Percentiles rank a stretch among this genome's conserved stretches.
phyloP scores from a whole-genome alignment of 2,113 vertebrate genomes.

The Dasyurus viverrinus region DNA sequence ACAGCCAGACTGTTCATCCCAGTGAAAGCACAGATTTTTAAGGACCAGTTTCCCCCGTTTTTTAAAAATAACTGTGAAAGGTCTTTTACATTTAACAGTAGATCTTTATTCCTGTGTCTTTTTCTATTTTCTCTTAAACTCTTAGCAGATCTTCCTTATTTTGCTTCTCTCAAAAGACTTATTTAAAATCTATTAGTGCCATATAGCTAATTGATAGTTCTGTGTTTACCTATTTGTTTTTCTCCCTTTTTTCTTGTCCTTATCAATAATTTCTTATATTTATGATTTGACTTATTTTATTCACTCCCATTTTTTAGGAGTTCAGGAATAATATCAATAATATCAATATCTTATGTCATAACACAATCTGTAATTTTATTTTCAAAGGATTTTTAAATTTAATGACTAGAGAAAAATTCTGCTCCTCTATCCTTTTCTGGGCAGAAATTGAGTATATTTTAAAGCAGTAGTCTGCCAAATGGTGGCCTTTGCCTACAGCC shows the following conservation, averaged over 20 bases:
- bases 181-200: neutral
- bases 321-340: neutral
- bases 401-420: neutral
- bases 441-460: neutral
- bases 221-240: slow-evolving; percentile 7
- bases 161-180: neutral
- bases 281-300: slow-evolving; percentile 7
- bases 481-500: neutral
- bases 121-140: neutral
- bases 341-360: too few relatives aligned
- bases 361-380: slow-evolving; percentile 36
- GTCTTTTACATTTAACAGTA: neutral
- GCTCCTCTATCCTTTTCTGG: neutral
- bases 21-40: neutral
- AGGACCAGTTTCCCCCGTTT: neutral
- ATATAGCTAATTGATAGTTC: slow-evolving; percentile 5
- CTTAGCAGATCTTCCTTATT: neutral
- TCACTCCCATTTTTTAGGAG: neutral
- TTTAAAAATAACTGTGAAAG: neutral
- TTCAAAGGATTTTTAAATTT: neutral
- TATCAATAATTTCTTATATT: neutral
- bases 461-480: neutral
- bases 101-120: slow-evolving; percentile 25
- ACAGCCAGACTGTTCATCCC: neutral
- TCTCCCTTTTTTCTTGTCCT: slow-evolving; percentile 19